These are phyloP conservation scores for Drosophila leonis DNA, from an alignment of 2,888 invertebrate genomes.

Conservation along the genomic window DNA sequence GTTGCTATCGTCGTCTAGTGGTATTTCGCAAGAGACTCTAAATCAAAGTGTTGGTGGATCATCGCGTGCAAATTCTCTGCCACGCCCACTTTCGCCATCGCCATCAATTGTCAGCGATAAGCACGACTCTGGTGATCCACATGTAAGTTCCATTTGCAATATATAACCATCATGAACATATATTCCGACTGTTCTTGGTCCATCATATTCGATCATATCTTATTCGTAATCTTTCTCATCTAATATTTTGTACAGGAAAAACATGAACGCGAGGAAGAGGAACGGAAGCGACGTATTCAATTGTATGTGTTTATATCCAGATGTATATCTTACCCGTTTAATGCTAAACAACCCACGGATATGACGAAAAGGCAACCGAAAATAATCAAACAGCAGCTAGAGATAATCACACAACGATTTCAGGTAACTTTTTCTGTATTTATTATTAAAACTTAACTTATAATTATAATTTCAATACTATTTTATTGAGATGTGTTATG, in stretches of 20 bases:
- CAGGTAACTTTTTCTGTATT: constrained; percentile 91
- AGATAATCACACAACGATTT: constrained; percentile 97
- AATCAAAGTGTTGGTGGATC: constrained; percentile 88
- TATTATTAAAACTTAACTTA: too few species aligned
- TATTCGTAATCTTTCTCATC: neutral
- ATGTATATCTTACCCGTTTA: constrained; percentile 99
- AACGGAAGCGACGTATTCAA: constrained; percentile 96
- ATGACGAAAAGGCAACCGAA: constrained; percentile 98
- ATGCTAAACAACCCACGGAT: constrained; percentile 99
- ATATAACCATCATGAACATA: neutral
- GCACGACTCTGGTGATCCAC: constrained; percentile 91
- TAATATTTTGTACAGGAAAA: constrained; percentile 88
- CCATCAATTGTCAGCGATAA: constrained; percentile 96
- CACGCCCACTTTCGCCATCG: constrained; percentile 94
- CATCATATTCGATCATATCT: neutral
- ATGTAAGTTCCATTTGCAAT: constrained; percentile 86
- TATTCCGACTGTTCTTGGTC: neutral
- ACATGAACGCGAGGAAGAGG: constrained; percentile 98
- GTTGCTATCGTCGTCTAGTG: constrained; percentile 87
- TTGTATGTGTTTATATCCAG: constrained; percentile 99
- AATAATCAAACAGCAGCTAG: constrained; percentile 97
- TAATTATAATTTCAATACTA: too few species aligned
- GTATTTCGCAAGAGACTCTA: constrained; percentile 88
- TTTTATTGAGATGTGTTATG: too few species aligned
- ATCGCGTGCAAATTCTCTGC: constrained; percentile 89